Evolutionary conservation across 2,797 vertebrate species (phyloP), one percentile per base, ranked within the genome.

Genomic region (Lacerta bilineata): DNA sequence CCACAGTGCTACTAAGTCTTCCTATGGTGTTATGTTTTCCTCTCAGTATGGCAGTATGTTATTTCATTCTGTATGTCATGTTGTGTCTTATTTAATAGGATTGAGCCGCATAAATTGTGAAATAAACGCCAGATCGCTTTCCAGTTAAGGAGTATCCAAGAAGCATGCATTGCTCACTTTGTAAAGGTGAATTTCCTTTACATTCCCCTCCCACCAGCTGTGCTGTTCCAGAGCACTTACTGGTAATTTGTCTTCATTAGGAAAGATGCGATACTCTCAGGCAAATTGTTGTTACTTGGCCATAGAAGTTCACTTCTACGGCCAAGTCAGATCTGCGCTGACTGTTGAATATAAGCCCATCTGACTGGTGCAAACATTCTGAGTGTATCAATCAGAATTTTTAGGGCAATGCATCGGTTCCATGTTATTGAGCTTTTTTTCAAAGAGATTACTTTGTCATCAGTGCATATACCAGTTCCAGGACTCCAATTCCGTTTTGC

Each of bases 251-350:
- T 91, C 85, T 92, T 93, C 79, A 66, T 93, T 90, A 91, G 81
- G 87, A 94, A 90, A 91, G 74, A 93, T 90, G 87, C 7, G 74
- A 93, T 90, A 85, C 7, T 94, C 88, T 91, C 93, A 95, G 90
- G 91, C 64, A 80, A 55, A 88, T 91, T 91, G 90, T 92, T 8
- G 0, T 78, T 86, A 74, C 80, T 83, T 90, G 87, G 89, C 87
- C 88, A 80, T 69, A 87, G 83, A 88, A 95, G 91, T 90, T 83
- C 92, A 78, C 90, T 89, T 85, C 86, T 55, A 55, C 15, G 50
- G 50, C 50, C 50, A 55, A 55, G 13, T 55, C 55, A 91, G 87
- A 91, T 66, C 59, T 84, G 69, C 20, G 33, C 25, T 87, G 68
- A 55, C 72, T 59, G 75, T 69, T 0, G 0, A 76, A 79, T 84